Evolutionary conservation across 2,797 vertebrate genomes (phyloP).

Genomic region (Euthynnus affinis): DNA sequence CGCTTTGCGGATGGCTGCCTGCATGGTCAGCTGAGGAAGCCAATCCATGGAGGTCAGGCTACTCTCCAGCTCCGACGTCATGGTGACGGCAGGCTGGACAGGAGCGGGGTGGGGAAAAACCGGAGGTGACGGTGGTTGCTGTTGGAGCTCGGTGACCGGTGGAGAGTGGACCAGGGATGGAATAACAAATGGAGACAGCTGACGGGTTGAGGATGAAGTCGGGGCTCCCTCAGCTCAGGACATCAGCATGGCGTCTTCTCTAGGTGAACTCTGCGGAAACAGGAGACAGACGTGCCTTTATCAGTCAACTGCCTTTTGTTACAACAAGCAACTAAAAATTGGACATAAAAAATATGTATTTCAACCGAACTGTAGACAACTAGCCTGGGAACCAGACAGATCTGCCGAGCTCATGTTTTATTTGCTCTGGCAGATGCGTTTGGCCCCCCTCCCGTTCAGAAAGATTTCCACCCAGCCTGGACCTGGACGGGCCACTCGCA

Average conservation of each 20-base stretch:
- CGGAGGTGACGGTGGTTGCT: constrained; percentile 50
- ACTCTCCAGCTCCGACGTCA: constrained; percentile 97
- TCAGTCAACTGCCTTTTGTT: constrained; percentile 41
- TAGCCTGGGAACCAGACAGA: no score
- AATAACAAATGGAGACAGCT: constrained; percentile 50
- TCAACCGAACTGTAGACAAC: constrained; percentile 15
- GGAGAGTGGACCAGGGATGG: constrained; percentile 53
- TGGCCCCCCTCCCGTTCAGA: no score
- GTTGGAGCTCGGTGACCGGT: constrained; percentile 49
- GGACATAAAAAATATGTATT: constrained; percentile 8
- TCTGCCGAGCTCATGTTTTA: no score
- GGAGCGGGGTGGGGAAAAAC: constrained; percentile 72
- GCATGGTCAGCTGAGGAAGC: constrained; percentile 95
- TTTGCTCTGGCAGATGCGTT: no score
- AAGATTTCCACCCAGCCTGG: no score
- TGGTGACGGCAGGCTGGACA: constrained; percentile 84
- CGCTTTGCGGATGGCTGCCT: constrained; percentile 93
- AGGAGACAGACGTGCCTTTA: constrained; percentile 45
- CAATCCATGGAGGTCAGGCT: constrained; percentile 97
- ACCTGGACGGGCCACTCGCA: no score
- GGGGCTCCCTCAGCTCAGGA: constrained; percentile 74
- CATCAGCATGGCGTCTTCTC: constrained; percentile 69
- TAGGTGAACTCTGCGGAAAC: constrained; percentile 71
- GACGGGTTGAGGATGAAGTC: constrained; percentile 56
- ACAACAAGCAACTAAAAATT: constrained; percentile 9